Percentiles rank a stretch among this genome's conserved stretches.
These are phyloP conservation scores for Turritopsis dohrnii DNA, from an alignment of 30 jellyfish, hydroid and myxozoan species.

Conservation along the genomic window DNA sequence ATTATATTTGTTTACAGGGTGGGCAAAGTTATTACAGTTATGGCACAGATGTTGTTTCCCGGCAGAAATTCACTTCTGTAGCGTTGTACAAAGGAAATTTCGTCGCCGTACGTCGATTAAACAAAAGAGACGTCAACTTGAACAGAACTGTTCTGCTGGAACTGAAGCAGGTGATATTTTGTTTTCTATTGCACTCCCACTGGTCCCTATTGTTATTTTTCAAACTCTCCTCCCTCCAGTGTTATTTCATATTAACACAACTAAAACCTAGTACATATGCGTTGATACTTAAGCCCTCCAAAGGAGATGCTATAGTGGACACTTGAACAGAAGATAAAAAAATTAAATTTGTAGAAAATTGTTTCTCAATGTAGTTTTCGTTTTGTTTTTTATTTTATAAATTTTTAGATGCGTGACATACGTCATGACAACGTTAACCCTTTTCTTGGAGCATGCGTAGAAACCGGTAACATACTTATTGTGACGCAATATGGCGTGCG, in stretches of 20 bases:
- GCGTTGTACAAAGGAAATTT: conserved; percentile 82
- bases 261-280: too few relatives aligned
- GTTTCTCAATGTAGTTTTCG: too few relatives aligned
- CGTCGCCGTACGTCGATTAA: conserved; percentile 69
- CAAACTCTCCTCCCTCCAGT: too few relatives aligned
- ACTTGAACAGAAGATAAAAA: too few relatives aligned
- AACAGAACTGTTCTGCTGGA: conserved; percentile 73
- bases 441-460: conserved; percentile 94
- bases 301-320: too few relatives aligned
- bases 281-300: too few relatives aligned
- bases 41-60: conserved; percentile 49
- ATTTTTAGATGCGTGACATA: conserved; percentile 85
- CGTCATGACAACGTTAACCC: conserved; percentile 90
- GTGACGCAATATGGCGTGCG: conserved; percentile 81
- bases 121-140: conserved; percentile 67
- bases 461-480: conserved; percentile 66
- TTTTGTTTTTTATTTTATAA: too few relatives aligned
- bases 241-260: too few relatives aligned
- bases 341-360: too few relatives aligned
- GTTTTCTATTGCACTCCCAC: too few relatives aligned
- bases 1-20: not conserved
- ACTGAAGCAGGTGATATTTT: conserved; percentile 51
- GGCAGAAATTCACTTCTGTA: conserved; percentile 62
- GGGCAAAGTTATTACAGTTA: conserved; percentile 65
- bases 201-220: too few relatives aligned